Evolutionary conservation across 2,113 vertebrate species (phyloP).

Genomic region (Emydocephalus ijimae): DNA sequence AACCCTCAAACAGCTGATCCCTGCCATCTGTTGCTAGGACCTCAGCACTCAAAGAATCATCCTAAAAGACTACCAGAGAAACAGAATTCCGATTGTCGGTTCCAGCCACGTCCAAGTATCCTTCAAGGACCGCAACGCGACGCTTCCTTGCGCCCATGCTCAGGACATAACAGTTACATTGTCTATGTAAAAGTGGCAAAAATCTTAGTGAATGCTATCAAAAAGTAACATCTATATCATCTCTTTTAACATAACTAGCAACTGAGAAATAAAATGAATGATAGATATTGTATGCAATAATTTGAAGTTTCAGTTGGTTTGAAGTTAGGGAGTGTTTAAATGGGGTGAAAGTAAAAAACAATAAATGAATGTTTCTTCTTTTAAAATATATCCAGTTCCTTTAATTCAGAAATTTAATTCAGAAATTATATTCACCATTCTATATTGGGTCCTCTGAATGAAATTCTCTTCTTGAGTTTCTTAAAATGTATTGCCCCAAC

Average conservation of each 20-base stretch:
- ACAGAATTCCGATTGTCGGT: no score
- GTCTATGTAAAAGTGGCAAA: background rate
- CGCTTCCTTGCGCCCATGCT: no score
- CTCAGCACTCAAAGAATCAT: no score
- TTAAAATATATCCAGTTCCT: background rate
- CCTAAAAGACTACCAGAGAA: no score
- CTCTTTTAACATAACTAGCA: background rate
- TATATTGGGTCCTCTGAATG: background rate
- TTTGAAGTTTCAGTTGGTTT: background rate
- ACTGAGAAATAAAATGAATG: background rate
- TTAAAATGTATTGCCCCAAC: background rate
- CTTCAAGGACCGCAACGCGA: no score
- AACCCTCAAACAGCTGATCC: no score
- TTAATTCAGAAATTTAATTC: background rate
- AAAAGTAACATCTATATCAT: background rate
- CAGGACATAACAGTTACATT: background rate
- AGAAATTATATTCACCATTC: background rate
- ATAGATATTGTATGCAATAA: background rate
- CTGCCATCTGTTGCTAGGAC: no score
- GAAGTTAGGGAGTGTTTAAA: background rate
- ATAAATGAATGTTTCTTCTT: background rate
- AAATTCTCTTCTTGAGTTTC: background rate
- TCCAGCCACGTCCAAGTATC: no score
- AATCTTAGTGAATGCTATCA: background rate
- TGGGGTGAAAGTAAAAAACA: background rate